Evolutionary conservation across 2,888 invertebrate genomes (phyloP).

Genomic region (Anticlea derivata): DNA sequence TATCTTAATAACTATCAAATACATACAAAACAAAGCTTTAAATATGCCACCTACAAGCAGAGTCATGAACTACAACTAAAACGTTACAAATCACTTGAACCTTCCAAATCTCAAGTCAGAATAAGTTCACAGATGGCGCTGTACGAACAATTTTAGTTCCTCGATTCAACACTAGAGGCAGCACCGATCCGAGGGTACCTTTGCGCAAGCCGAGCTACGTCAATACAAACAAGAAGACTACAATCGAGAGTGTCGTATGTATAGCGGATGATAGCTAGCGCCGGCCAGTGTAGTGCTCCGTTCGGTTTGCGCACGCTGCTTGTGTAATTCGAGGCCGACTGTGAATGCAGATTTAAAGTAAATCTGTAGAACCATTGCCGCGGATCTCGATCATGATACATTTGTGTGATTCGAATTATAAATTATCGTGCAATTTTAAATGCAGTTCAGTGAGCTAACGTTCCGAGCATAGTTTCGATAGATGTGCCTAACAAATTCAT

Average conservation of each 20-base stretch:
- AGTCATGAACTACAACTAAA: conserved; percentile 9
- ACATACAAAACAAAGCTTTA: too few relatives aligned
- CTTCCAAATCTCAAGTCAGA: not conserved
- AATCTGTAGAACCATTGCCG: conserved; percentile 55
- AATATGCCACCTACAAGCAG: conserved; percentile 9
- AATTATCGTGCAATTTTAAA: conserved; percentile 43
- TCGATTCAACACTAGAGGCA: conserved; percentile 42
- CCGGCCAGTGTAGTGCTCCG: conserved; percentile 65
- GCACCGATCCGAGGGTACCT: conserved; percentile 39
- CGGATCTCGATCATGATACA: conserved; percentile 62
- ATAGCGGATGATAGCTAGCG: conserved; percentile 63
- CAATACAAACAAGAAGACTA: conserved; percentile 76
- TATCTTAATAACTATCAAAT: too few relatives aligned
- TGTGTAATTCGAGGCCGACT: conserved; percentile 69
- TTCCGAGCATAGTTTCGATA: conserved; percentile 38
- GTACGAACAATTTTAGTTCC: conserved; percentile 25
- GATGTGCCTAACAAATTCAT: conserved; percentile 51
- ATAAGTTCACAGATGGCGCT: conserved; percentile 45
- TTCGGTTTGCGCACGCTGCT: conserved; percentile 70
- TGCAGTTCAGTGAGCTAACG: conserved; percentile 55
- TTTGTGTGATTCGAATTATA: conserved; percentile 53
- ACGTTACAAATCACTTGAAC: not conserved
- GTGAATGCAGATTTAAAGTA: conserved; percentile 61
- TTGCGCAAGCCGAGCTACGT: conserved; percentile 71
- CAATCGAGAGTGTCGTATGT: conserved; percentile 63